Percentiles rank a stretch among this genome's conserved stretches.
Conservation (phyloP, 2,113 vertebrate species). For the Myotis brandtii region DNA sequence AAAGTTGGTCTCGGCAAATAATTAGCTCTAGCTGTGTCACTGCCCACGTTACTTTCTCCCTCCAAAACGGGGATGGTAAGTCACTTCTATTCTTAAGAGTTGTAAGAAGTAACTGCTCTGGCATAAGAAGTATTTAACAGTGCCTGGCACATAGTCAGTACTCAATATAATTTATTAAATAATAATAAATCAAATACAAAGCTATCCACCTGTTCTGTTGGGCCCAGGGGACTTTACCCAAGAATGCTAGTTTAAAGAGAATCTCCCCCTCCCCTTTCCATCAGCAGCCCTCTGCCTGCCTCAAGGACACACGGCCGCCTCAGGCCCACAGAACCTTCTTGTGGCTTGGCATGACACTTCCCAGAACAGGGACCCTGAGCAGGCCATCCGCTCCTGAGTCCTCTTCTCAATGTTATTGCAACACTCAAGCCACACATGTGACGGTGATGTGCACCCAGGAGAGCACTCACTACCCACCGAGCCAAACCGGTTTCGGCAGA, state of each 20-base stretch:
- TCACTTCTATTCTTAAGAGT: neutral
- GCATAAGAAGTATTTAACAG: neutral
- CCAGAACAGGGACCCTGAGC: neutral
- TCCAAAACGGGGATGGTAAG: neutral
- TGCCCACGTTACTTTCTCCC: neutral
- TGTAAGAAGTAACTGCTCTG: neutral
- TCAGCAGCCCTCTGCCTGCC: neutral
- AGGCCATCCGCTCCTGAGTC: neutral
- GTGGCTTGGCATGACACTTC: fast-evolving
- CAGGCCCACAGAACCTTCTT: neutral
- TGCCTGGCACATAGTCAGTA: neutral
- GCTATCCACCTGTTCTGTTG: neutral
- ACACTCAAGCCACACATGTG: neutral
- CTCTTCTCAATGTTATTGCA: neutral
- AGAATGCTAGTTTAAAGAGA: neutral
- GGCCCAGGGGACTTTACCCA: neutral
- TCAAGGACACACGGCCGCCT: neutral
- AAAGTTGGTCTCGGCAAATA: neutral
- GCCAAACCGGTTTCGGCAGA: too few species aligned
- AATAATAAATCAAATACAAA: neutral
- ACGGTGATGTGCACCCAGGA: neutral
- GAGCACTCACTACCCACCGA: too few species aligned
- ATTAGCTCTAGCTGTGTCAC: neutral
- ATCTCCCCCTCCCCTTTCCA: too few species aligned
- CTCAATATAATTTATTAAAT: neutral